Conservation (phyloP, 2,797 vertebrate species). For the Pangasius sanitwongsei region DNA sequence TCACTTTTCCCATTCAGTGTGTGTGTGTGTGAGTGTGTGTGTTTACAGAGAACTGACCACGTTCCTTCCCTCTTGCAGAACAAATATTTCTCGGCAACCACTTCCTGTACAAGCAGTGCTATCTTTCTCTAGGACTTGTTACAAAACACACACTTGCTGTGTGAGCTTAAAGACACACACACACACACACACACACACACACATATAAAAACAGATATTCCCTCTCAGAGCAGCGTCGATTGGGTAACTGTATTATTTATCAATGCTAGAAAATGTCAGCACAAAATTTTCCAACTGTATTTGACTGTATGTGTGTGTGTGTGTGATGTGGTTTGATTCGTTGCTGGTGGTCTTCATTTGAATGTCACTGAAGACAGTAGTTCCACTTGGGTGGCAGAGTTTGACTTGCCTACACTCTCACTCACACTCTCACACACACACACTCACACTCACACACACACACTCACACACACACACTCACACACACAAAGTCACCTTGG, state of each 20-base stretch:
- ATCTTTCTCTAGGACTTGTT: slow-evolving; percentile 15
- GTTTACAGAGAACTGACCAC: slow-evolving; percentile 62
- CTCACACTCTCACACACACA: slow-evolving; percentile 7
- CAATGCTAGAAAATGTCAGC: not conserved
- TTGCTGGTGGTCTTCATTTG: slow-evolving; percentile 71
- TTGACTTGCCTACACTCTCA: slow-evolving; percentile 1
- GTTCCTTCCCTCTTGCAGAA: slow-evolving; percentile 75
- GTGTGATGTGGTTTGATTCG: slow-evolving; percentile 65
- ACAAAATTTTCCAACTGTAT: not conserved
- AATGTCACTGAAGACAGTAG: slow-evolving; percentile 60
- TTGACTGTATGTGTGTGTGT: slow-evolving; percentile 6
- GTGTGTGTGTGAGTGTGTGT: slow-evolving; percentile 53
- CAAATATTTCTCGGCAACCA: slow-evolving; percentile 78
- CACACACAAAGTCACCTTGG: slow-evolving; percentile 34
- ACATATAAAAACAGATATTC: slow-evolving; percentile 51
- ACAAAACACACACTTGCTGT: slow-evolving; percentile 42
- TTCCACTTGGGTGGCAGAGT: slow-evolving; percentile 70
- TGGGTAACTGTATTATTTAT: not conserved
- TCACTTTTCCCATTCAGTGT: slow-evolving; percentile 9
- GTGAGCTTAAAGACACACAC: not conserved
- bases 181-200: slow-evolving; percentile 50
- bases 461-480: slow-evolving; percentile 45
- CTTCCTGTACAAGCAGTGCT: slow-evolving; percentile 62
- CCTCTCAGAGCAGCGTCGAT: not conserved
- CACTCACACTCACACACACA: slow-evolving; percentile 41